Base-by-base conservation (phyloP, 2,888 invertebrate genomes). In the Amphipyra berbera region DNA sequence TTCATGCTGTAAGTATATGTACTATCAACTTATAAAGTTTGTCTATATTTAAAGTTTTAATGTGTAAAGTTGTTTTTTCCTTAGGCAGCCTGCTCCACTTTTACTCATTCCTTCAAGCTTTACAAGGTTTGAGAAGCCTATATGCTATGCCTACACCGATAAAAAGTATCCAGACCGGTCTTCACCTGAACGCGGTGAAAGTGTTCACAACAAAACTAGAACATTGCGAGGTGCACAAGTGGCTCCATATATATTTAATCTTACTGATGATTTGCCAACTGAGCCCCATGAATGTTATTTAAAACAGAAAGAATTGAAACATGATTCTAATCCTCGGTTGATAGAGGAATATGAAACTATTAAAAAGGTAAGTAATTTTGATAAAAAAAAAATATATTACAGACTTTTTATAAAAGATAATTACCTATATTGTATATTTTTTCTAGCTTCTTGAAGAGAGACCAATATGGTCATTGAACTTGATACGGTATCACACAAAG, bases 401-500 rank as follows among this genome's bases (percentile, higher is more conserved):
- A 12, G 30, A 30, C 1, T 7, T 30, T 30, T n/a, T 14, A 37
- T 37, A 35, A 7, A 13, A 47, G n/a, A 14, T 21, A 2, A 21
- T 21, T 21, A 46, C 1, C 0, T 3, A 38, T 30, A 6, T 14
- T 33, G 4, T 41, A 40, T 30, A 37, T 53, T 37, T 56, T 69
- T 90, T 91, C 56, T 81, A 97, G 96, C 85, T 97, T 8, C 99
- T 99, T 89, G 96, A 98, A 54, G 96, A 97, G 57, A 96, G 98
- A 55, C 99, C 99, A 0, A 96, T 99, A 73, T 99, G 99, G 98
- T 97, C 98, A 0, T 96, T 97, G 79, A 96, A 96, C 77, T 97
- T 97, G 0, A 85, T 99, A 12, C 91, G 96, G 56, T 96, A 95
- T 81, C 95, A 95, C 47, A 96, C 97, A 0, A 96, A 96, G 54